Conservation (phyloP, 2,888 invertebrate genomes). For the Vesta saturnalis region DNA sequence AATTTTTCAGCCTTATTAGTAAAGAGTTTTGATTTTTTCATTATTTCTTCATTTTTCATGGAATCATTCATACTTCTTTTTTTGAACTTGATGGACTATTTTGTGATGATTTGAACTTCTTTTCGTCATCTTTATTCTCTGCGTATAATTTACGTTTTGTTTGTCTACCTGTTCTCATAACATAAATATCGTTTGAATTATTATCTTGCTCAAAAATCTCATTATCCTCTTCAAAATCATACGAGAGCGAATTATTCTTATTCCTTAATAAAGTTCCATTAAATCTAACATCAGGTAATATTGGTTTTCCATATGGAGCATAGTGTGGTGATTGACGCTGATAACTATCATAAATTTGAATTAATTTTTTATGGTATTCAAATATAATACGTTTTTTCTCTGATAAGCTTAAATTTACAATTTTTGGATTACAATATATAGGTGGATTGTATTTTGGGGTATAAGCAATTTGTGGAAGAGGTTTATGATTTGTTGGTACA, state of each 20-base stretch:
- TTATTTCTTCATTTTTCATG: slow-evolving; percentile 31
- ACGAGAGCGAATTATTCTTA: slow-evolving; percentile 17
- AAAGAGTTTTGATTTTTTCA: slow-evolving; percentile 22
- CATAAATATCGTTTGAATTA: slow-evolving; percentile 21
- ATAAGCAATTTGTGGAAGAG: slow-evolving; percentile 23
- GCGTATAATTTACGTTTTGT: slow-evolving; percentile 40
- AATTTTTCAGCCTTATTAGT: slow-evolving; percentile 29
- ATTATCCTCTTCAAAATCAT: slow-evolving; percentile 18
- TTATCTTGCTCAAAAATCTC: slow-evolving; percentile 8
- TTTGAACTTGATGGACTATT: slow-evolving; percentile 5
- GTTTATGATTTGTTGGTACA: slow-evolving; percentile 28
- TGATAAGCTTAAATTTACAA: slow-evolving; percentile 25
- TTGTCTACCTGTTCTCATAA: slow-evolving; percentile 32
- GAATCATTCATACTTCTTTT: neutral
- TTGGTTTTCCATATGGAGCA: slow-evolving; percentile 36
- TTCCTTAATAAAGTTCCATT: slow-evolving; percentile 25
- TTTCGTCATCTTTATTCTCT: slow-evolving; percentile 26
- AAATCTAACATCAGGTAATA: slow-evolving; percentile 28
- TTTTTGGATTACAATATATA: slow-evolving; percentile 33
- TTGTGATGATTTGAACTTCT: slow-evolving; percentile 27
- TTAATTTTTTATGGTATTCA: slow-evolving; percentile 28
- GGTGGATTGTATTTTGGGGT: slow-evolving; percentile 33
- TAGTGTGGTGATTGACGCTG: slow-evolving; percentile 28
- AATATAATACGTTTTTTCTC: slow-evolving; percentile 30
- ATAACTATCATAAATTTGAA: slow-evolving; percentile 26